These are phyloP conservation scores for Geotrupes spiniger DNA, from an alignment of 2,888 invertebrate genomes.

Conservation along the genomic window DNA sequence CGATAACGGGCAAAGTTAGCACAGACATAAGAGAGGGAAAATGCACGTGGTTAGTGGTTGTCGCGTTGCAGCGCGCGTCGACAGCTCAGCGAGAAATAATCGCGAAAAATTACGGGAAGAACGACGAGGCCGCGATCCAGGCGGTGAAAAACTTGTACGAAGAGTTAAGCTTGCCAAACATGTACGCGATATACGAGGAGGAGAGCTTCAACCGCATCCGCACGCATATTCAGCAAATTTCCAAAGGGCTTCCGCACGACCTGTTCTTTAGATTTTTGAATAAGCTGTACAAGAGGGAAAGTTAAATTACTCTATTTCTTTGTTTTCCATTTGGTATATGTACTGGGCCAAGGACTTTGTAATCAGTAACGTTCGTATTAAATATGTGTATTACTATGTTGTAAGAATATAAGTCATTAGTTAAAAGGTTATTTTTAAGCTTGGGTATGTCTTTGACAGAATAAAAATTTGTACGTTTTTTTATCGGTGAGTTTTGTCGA, in stretches of 20 bases:
- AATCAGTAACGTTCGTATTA: too few species aligned
- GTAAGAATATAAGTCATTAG: too few species aligned
- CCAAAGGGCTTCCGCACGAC: constrained; percentile 75
- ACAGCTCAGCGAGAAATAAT: constrained; percentile 69
- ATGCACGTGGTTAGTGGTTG: constrained; percentile 92
- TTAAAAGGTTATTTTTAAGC: too few species aligned
- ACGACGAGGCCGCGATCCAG: constrained; percentile 63
- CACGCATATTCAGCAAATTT: constrained; percentile 81
- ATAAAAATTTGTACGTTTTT: too few species aligned
- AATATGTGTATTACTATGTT: too few species aligned
- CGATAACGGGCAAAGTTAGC: constrained; percentile 83
- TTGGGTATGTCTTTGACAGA: too few species aligned
- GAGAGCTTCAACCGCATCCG: constrained; percentile 80
- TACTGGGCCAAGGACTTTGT: too few species aligned
- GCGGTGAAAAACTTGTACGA: constrained; percentile 74
- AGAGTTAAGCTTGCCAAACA: constrained; percentile 71
- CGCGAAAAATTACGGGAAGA: constrained; percentile 71
- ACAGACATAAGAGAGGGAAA: constrained; percentile 95
- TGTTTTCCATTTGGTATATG: too few species aligned
- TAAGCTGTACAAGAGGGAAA: constrained; percentile 70
- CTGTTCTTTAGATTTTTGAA: constrained; percentile 79
- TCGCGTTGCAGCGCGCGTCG: constrained; percentile 77
- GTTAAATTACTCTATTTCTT: too few species aligned
- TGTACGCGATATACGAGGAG: constrained; percentile 78
- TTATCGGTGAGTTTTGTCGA: too few species aligned